These are phyloP conservation scores for Tauraco hartlaubi DNA, from an alignment of 2,797 vertebrate species.

Conservation along the genomic window DNA sequence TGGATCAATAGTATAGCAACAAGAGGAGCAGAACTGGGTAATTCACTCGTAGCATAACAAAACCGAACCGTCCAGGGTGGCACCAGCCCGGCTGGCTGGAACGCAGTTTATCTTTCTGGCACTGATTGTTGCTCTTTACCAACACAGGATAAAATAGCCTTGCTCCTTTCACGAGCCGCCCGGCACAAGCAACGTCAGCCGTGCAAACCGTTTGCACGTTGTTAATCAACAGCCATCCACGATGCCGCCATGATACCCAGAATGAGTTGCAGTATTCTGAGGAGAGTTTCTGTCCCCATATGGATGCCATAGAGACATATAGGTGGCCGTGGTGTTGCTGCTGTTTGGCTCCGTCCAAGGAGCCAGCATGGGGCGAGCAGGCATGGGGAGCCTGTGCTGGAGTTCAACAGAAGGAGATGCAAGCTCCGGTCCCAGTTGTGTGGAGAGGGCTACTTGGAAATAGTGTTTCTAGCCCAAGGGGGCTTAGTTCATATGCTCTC, in stretches of 20 bases:
- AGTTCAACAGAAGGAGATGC: neutral
- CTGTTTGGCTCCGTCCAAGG: neutral
- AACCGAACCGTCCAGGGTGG: neutral
- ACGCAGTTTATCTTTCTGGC: neutral
- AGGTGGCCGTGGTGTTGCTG: accelerated
- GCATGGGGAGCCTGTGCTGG: neutral
- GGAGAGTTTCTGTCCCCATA: neutral
- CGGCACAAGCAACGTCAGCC: accelerated
- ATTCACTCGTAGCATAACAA: neutral
- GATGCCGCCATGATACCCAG: neutral
- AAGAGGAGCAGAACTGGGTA: neutral
- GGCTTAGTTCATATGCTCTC: too few relatives aligned
- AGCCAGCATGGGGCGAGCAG: neutral
- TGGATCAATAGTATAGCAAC: neutral
- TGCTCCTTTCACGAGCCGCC: neutral
- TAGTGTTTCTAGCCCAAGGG: neutral
- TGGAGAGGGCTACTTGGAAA: neutral
- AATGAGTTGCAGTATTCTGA: neutral
- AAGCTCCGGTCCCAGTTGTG: neutral
- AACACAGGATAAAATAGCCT: accelerated
- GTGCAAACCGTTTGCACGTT: neutral
- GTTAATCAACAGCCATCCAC: accelerated
- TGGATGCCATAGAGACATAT: accelerated
- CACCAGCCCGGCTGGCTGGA: neutral
- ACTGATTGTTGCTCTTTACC: neutral